Evolutionary conservation across 37 sponge, comb jelly and placozoan genomes (phyloP).

Genomic region (Corticium candelabrum): DNA sequence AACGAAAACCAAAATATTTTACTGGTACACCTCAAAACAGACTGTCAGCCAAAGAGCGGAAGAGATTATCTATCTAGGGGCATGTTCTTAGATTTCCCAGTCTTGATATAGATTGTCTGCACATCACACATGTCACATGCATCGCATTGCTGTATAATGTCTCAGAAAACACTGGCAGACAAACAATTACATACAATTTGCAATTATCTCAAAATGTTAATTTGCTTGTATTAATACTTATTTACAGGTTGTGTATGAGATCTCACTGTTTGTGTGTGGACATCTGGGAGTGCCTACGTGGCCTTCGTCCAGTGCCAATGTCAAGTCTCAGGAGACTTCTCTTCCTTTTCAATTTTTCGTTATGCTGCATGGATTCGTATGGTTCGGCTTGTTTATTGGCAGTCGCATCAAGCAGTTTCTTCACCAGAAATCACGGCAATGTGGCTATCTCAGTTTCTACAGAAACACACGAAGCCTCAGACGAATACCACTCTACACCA

Average conservation of each 20-base stretch:
- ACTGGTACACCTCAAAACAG: too few species aligned
- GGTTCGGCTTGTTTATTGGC: constrained; percentile 14
- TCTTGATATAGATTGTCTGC: too few species aligned
- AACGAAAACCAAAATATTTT: too few species aligned
- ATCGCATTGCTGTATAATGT: too few species aligned
- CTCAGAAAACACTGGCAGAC: too few species aligned
- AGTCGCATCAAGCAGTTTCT: constrained; percentile 50
- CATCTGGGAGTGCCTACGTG: neutral
- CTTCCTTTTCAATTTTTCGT: constrained; percentile 13
- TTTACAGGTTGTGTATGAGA: neutral
- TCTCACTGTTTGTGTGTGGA: neutral
- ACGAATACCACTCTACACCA: constrained; percentile 52
- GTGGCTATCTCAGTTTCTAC: constrained; percentile 76
- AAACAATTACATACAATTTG: too few species aligned
- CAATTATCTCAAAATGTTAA: too few species aligned
- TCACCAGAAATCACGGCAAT: constrained; percentile 48
- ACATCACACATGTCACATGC: too few species aligned
- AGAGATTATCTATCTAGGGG: too few species aligned
- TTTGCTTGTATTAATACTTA: too few species aligned
- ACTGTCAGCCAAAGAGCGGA: too few species aligned
- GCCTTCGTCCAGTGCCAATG: neutral
- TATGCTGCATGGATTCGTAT: constrained; percentile 19
- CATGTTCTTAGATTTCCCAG: too few species aligned
- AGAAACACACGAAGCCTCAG: constrained; percentile 50
- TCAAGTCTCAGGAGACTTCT: neutral